Evolutionary conservation across 2,797 vertebrate species (phyloP).

Genomic region (Ciconia nigra): DNA sequence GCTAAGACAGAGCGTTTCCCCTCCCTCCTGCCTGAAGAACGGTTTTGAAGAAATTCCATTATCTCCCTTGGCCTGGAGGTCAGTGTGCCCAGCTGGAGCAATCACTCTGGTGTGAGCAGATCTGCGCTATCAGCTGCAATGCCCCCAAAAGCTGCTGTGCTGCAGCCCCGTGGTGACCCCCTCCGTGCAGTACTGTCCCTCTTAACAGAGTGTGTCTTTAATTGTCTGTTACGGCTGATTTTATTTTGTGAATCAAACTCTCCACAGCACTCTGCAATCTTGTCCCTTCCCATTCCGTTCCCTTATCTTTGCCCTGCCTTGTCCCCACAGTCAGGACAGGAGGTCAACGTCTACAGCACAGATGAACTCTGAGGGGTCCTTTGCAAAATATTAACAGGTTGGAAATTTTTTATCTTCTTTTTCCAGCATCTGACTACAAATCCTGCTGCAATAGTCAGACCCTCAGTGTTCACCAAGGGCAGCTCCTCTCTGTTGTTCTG

Average conservation of each 20-base stretch:
- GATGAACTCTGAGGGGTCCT: neutral
- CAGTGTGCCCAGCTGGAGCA: rapidly evolving
- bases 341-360: neutral
- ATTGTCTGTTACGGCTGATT: neutral
- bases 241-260: neutral
- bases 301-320: neutral
- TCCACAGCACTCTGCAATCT: neutral
- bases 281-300: neutral
- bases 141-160: neutral
- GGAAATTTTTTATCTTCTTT: neutral
- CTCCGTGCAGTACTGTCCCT: neutral
- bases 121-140: too few relatives aligned
- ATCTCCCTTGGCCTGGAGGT: neutral
- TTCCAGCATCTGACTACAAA: neutral
- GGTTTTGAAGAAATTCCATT: neutral
- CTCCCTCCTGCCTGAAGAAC: neutral
- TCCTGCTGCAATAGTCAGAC: neutral
- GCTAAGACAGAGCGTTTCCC: rapidly evolving
- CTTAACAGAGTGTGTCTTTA: neutral
- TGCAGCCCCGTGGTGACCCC: neutral
- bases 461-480: neutral
- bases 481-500: neutral
- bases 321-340: neutral
- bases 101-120: neutral
- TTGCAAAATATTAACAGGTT: neutral